Conservation (phyloP, 2,113 vertebrate species). For the Pristiophorus japonicus region DNA sequence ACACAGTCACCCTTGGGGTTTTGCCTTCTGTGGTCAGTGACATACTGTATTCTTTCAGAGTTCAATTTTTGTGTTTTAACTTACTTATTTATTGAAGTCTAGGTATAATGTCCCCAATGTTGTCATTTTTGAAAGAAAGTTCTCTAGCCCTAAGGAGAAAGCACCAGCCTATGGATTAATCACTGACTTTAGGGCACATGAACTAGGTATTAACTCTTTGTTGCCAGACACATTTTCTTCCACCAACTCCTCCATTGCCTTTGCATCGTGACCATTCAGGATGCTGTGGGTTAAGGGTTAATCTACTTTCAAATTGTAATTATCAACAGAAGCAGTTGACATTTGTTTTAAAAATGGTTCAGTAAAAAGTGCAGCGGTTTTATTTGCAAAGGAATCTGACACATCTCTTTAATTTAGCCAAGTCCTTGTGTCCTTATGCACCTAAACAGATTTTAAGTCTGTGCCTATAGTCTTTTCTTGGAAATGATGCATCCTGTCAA, state of each 20-base stretch:
- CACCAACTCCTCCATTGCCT: background rate
- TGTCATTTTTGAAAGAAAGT: background rate
- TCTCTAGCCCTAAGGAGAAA: background rate
- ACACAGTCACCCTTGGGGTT: background rate
- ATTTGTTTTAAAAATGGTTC: conserved; percentile 27
- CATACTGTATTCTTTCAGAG: background rate
- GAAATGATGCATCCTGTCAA: background rate
- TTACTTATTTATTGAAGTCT: background rate
- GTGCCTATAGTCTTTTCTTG: background rate
- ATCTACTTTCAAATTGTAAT: conserved; percentile 7
- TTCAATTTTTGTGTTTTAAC: conserved; percentile 15
- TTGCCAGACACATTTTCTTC: background rate
- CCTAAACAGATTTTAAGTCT: conserved; percentile 14
- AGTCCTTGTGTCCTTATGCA: background rate
- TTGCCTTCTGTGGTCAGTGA: background rate
- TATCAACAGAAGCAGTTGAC: background rate
- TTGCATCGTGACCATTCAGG: background rate
- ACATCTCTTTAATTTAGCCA: background rate
- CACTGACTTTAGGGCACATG: background rate
- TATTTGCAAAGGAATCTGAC: conserved; percentile 20
- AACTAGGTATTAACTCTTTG: background rate
- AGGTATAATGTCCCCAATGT: background rate
- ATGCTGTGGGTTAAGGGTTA: background rate
- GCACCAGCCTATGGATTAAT: background rate
- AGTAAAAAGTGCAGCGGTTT: conserved; percentile 21